Percentiles rank a stretch among this genome's conserved stretches.
These are phyloP conservation scores for Apantesis nais DNA, from an alignment of 2,888 invertebrate genomes.

Conservation along the genomic window DNA sequence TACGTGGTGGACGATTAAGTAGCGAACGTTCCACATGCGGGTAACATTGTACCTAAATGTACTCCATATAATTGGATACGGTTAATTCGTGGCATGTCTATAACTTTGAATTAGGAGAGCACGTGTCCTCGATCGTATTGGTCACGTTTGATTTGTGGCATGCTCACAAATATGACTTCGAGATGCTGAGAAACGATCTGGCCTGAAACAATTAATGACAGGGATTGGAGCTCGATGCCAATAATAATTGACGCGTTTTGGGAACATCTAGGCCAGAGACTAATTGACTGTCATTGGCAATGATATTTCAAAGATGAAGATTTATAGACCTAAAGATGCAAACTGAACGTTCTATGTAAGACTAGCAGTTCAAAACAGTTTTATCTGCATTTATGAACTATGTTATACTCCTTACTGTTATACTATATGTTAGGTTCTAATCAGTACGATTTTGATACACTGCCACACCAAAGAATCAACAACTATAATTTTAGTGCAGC, in stretches of 20 bases:
- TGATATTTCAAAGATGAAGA: not conserved
- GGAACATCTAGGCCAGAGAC: conserved; percentile 26
- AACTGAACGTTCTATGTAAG: not conserved
- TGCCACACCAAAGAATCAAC: no score
- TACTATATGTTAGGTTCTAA: no score
- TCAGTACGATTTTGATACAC: no score
- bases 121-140: conserved; percentile 29
- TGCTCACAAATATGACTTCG: conserved; percentile 15
- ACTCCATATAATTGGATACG: conserved; percentile 49
- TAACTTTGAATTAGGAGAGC: conserved; percentile 18
- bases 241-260: conserved; percentile 30
- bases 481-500: no score
- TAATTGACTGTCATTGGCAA: conserved; percentile 18
- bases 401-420: no score
- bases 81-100: conserved; percentile 30
- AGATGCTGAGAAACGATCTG: conserved; percentile 35
- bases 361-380: not conserved
- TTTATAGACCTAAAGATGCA: not conserved
- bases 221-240: conserved; percentile 13
- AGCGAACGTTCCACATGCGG: conserved; percentile 42
- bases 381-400: not conserved
- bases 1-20: conserved; percentile 47
- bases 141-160: conserved; percentile 29
- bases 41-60: conserved; percentile 46
- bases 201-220: conserved; percentile 35